Evolutionary conservation across 35 echinoderm and acorn worm species (phyloP).

Genomic region (Acanthaster planci): DNA sequence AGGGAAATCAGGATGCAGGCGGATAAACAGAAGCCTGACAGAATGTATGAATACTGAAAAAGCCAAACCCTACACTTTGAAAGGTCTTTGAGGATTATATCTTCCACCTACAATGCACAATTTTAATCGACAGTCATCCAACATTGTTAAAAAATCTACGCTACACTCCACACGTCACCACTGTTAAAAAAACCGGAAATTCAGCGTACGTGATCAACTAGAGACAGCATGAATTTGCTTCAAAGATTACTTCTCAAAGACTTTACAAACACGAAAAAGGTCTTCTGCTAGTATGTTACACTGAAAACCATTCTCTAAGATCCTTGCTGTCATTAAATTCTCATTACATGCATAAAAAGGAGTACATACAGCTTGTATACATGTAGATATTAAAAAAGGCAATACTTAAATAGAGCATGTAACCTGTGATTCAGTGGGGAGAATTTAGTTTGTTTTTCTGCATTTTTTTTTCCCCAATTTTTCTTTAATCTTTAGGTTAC

Average conservation of each 20-base stretch:
- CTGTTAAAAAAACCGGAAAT: background rate
- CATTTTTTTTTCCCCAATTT: no score
- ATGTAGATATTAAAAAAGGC: conserved; percentile 10
- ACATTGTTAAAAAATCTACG: background rate
- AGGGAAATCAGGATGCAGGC: no score
- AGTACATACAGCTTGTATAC: conserved; percentile 20
- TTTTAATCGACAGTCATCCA: background rate
- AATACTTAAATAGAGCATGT: conserved; percentile 9
- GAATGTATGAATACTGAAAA: no score
- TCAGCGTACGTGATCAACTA: background rate
- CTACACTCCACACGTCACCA: no score
- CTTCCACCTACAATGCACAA: background rate
- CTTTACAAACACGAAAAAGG: conserved; percentile 4
- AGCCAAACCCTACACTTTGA: no score
- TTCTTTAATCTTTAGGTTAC: no score
- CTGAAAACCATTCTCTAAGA: conserved; percentile 13
- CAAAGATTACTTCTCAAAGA: background rate
- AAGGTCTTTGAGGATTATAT: background rate
- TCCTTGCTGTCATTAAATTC: background rate
- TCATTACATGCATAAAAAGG: conserved; percentile 22
- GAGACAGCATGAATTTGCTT: background rate
- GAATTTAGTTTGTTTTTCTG: conserved; percentile 9
- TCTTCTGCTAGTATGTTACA: conserved; percentile 12
- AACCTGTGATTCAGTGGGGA: background rate
- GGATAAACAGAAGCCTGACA: no score